Evolutionary conservation across 1,140 invertebrate genomes (phyloP).

Genomic region (Orchestia grillus): DNA sequence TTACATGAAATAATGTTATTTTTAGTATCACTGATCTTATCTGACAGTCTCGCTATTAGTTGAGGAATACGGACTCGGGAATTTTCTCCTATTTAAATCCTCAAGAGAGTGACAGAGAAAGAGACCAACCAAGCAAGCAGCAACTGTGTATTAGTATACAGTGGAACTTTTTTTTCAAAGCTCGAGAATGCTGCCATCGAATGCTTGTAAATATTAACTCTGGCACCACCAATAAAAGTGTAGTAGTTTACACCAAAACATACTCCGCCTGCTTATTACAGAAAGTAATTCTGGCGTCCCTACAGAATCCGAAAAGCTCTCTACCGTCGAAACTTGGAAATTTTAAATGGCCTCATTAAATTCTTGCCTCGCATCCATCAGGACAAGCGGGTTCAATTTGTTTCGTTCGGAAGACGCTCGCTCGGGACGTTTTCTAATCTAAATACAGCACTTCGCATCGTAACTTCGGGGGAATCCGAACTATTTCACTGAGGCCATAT

Average conservation of each 20-base stretch:
- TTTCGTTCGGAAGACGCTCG: neutral
- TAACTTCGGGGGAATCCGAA: neutral
- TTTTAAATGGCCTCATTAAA: neutral
- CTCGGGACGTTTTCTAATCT: neutral
- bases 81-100: no score
- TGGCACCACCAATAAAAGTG: neutral
- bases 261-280: neutral
- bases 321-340: neutral
- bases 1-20: no score
- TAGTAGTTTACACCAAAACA: neutral
- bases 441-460: neutral
- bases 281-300: neutral
- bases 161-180: neutral
- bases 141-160: neutral
- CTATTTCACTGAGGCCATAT: constrained; percentile 33
- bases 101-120: no score
- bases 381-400: neutral
- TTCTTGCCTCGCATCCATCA: neutral
- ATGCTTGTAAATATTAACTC: neutral
- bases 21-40: no score
- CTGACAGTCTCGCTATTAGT: no score
- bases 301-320: neutral
- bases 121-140: no score
- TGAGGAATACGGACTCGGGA: no score
- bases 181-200: neutral